Conservation (phyloP, 2,797 vertebrate species). For the Helostoma temminkii region DNA sequence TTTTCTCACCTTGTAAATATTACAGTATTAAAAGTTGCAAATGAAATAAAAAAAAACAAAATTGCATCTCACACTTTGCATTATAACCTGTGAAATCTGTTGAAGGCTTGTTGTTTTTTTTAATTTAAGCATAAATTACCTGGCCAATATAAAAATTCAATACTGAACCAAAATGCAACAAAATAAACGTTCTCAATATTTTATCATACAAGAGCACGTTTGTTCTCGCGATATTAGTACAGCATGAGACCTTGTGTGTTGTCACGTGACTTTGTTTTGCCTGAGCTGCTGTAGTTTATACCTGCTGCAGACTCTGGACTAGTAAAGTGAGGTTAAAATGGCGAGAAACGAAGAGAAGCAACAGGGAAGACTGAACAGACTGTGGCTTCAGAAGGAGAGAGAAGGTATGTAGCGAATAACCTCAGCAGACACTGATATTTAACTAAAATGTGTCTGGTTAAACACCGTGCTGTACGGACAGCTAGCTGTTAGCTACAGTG, state of each 20-base stretch:
- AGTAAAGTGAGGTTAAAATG: slow-evolving; percentile 68
- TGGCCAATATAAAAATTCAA: too few relatives aligned
- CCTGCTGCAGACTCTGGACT: background rate
- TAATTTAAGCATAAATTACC: too few relatives aligned
- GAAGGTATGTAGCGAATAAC: slow-evolving; percentile 65
- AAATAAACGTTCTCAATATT: too few relatives aligned
- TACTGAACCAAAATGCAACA: too few relatives aligned
- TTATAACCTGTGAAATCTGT: too few relatives aligned
- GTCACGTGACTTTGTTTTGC: slow-evolving; percentile 71
- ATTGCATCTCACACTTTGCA: too few relatives aligned
- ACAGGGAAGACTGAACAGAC: slow-evolving; percentile 82
- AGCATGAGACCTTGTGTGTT: background rate
- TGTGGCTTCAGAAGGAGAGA: slow-evolving; percentile 87
- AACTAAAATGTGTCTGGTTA: background rate
- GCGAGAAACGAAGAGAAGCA: slow-evolving; percentile 89
- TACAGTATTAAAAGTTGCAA: too few relatives aligned
- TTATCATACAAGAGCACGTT: too few relatives aligned
- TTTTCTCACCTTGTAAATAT: too few relatives aligned
- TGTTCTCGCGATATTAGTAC: background rate
- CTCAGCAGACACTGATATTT: accelerated
- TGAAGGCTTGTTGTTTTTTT: too few relatives aligned
- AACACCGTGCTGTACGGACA: background rate
- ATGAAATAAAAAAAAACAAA: too few relatives aligned
- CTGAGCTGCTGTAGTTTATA: accelerated
- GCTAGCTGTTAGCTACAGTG: slow-evolving; percentile 27